Conservation (phyloP, 1,140 invertebrate genomes). For the Pararge aegeria region DNA sequence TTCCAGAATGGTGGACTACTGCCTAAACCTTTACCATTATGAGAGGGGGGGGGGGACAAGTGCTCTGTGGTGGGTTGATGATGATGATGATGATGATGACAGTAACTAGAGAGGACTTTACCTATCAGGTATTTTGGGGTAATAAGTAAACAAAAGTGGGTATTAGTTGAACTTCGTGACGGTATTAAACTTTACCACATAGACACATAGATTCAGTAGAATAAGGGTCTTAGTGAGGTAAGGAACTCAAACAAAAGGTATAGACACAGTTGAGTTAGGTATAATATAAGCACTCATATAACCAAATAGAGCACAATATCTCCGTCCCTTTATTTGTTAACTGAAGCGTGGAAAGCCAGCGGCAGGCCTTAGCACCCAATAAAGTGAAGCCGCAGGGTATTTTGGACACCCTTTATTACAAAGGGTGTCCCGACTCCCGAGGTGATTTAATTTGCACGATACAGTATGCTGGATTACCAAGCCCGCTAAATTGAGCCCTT, state of each 20-base stretch:
- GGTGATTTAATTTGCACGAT: slow-evolving; percentile 5
- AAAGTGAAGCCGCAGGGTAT: slow-evolving; percentile 13
- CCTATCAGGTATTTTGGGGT: no score
- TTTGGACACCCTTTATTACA: slow-evolving; percentile 13
- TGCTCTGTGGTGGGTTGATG: no score
- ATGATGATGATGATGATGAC: no score
- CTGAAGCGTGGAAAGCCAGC: slow-evolving; percentile 6
- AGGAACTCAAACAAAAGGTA: not conserved
- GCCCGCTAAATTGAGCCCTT: not conserved
- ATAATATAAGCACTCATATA: not conserved
- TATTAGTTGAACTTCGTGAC: no score
- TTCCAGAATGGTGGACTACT: no score
- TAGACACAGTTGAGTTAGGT: not conserved
- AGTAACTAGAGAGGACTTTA: no score
- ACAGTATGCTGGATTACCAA: slow-evolving; percentile 4
- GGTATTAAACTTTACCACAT: no score
- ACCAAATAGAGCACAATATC: not conserved
- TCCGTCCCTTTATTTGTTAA: slow-evolving; percentile 6
- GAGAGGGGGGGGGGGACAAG: no score
- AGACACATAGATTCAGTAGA: no score
- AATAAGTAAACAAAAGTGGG: no score
- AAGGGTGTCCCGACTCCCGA: slow-evolving; percentile 2
- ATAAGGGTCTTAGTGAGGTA: no score
- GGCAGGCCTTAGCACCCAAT: slow-evolving; percentile 9
- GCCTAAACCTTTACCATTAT: no score